Percentiles rank a stretch among this genome's conserved stretches.
Conservation (phyloP, 2,888 invertebrate genomes). For the Eilema griseolum region DNA sequence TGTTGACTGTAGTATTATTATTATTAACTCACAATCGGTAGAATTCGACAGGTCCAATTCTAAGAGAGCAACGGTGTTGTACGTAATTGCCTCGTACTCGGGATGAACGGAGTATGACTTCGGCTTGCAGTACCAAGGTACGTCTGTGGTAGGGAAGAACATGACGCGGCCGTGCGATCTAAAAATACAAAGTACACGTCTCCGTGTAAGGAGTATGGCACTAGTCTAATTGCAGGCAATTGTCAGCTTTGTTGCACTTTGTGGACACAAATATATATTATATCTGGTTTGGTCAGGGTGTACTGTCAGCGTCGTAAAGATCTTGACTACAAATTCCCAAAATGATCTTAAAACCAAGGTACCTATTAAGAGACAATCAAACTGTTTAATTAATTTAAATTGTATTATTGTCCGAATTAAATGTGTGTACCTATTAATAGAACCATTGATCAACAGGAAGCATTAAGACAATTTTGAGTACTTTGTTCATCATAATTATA, state of each 20-base stretch:
- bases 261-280: not conserved
- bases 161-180: conserved; percentile 63
- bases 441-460: too few relatives aligned
- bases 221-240: not conserved
- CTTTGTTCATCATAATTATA: too few relatives aligned
- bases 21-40: conserved; percentile 37
- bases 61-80: conserved; percentile 65
- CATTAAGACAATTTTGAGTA: too few relatives aligned
- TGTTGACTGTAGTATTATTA: too few relatives aligned
- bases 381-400: too few relatives aligned
- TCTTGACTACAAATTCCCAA: too few relatives aligned
- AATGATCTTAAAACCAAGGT: too few relatives aligned
- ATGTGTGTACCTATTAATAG: too few relatives aligned
- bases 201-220: not conserved
- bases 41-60: conserved; percentile 48
- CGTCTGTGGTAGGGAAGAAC: conserved; percentile 57
- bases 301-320: too few relatives aligned
- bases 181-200: conserved; percentile 17
- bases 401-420: too few relatives aligned
- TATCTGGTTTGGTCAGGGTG: too few relatives aligned
- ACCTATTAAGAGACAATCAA: too few relatives aligned
- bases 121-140: conserved; percentile 54
- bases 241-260: not conserved
- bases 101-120: conserved; percentile 62
- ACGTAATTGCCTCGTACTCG: conserved; percentile 60